Base-by-base conservation (phyloP, 1,140 invertebrate species). In the Brachionus rotundiformis region DNA sequence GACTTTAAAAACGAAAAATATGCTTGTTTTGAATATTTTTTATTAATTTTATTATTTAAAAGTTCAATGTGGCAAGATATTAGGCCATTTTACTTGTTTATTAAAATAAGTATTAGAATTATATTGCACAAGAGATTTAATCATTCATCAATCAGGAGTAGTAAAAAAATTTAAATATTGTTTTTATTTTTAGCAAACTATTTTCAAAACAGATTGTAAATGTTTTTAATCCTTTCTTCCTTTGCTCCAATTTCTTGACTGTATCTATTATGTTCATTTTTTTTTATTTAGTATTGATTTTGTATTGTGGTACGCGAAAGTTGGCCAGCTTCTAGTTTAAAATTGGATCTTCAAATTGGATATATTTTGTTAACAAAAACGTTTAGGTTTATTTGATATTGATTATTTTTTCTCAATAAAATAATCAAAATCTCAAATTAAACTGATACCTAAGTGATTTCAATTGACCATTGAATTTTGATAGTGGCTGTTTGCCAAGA, bases 341-440 rank as follows among this genome's bases (percentile, higher is more conserved):
- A 54, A 54, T 54, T 54, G 47, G 19, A 54, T 7, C 47, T 16
- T 54, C 19, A 19, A 54, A 54, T 6, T 54, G 47, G 47, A 54
- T 54, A 54, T 54, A 19, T 54, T 54, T 54, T 54, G 23, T 54
- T 54, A 54, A 54, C 47, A 54, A 54, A 54, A 54, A 54, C 47
- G 47, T 54, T 54, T 25, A 19, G 47, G 47, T 54, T 54, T 54
- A 54, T 54, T 54, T 54, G 47, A 54, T 54, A 54, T 54, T 54
- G n/a, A 54, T 54, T 54, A 39, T 23, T 19, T 54, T 54, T 54
- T 19, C 23, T 19, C 19, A 19, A 19, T 23, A 54, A 54, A 54
- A 47, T 19, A 54, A 11, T 7, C n/a, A 54, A 54, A 54, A 54
- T 54, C 47, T 54, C 47, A 54, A 54, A 54, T 54, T 23, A 25